Percentiles rank a stretch among this genome's conserved stretches.
Evolutionary conservation across 2,113 vertebrate genomes (phyloP).

Genomic region (Epinephelus moara): DNA sequence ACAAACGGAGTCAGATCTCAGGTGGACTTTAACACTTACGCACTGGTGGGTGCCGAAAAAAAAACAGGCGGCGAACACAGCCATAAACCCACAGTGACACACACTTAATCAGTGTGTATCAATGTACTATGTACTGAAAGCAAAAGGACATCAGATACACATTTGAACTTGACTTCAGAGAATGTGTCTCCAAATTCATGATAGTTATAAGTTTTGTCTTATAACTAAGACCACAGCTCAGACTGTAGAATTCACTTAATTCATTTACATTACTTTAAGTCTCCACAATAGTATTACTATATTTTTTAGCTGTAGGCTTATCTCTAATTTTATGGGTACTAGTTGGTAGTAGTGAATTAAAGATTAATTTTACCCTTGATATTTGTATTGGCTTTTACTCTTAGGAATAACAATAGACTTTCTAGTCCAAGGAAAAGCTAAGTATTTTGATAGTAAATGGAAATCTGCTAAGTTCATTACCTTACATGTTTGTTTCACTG

Average conservation of each 20-base stretch:
- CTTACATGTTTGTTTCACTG: slow-evolving; percentile 16
- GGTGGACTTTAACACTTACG: not conserved
- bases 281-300: not conserved
- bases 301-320: not conserved
- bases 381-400: not conserved
- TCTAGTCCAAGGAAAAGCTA: too few species aligned
- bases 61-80: not conserved
- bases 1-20: slow-evolving; percentile 2
- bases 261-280: not conserved
- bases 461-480: not conserved
- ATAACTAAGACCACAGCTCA: not conserved
- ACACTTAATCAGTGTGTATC: not conserved
- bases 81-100: not conserved
- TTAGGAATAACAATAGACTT: not conserved
- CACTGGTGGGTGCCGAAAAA: too few species aligned
- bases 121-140: not conserved
- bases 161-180: slow-evolving; percentile 4
- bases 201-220: not conserved
- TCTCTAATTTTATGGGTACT: not conserved
- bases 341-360: not conserved
- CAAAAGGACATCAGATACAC: not conserved
- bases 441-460: not conserved
- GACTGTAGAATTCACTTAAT: not conserved
- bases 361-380: not conserved
- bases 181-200: not conserved